These are phyloP conservation scores for Alauda arvensis DNA, from an alignment of 2,797 vertebrate genomes.

Conservation along the genomic window DNA sequence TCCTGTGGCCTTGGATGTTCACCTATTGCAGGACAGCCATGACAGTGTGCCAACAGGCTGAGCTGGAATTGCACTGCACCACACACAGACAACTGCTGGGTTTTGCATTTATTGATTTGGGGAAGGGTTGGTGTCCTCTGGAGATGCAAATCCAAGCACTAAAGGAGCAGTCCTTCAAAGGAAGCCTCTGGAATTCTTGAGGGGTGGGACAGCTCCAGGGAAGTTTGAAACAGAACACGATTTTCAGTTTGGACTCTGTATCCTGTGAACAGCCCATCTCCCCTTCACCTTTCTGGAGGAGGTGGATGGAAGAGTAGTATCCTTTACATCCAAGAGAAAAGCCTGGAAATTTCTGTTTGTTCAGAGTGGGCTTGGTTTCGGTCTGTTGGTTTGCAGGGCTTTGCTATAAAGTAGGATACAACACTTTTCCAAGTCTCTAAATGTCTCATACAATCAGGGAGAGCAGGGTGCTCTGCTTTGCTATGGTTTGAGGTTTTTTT, in stretches of 20 bases:
- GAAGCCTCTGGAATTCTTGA: neutral
- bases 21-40: neutral
- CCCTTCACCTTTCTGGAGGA: neutral
- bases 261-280: neutral
- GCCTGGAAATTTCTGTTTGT: neutral
- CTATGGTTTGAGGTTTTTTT: neutral
- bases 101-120: neutral
- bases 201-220: neutral
- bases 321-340: neutral
- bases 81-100: rapidly evolving
- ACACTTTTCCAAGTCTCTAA: neutral
- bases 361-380: neutral
- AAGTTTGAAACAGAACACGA: neutral
- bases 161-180: neutral
- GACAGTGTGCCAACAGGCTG: neutral
- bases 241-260: neutral
- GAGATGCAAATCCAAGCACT: neutral
- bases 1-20: neutral
- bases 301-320: neutral
- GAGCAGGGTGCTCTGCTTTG: neutral
- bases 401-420: neutral
- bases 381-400: neutral
- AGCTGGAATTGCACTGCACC: neutral
- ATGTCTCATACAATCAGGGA: neutral
- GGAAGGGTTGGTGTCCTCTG: neutral